Conservation (phyloP, 2,113 vertebrate species). For the Tor tambroides region DNA sequence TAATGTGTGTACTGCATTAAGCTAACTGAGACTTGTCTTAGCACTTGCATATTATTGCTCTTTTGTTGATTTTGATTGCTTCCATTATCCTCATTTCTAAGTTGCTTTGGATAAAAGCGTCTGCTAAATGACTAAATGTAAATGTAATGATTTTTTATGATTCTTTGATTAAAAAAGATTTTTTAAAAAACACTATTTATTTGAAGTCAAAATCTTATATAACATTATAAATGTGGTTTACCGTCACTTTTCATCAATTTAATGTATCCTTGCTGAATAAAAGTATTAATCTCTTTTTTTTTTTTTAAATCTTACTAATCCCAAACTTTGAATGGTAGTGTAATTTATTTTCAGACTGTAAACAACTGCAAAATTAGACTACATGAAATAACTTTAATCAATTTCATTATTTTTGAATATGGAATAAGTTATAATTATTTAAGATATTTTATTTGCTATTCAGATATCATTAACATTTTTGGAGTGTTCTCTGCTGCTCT, state of each 20-base stretch:
- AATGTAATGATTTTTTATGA: neutral
- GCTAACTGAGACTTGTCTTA: too few species aligned
- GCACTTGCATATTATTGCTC: too few species aligned
- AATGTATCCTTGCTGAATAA: neutral
- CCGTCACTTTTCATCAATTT: neutral
- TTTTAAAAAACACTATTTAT: neutral
- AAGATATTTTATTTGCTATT: neutral
- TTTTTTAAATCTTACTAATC: neutral
- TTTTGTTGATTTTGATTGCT: too few species aligned
- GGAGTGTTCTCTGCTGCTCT: slow-evolving; percentile 28
- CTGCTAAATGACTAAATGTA: too few species aligned
- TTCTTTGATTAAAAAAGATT: neutral
- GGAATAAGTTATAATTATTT: neutral
- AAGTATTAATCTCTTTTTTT: neutral
- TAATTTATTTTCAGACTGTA: neutral
- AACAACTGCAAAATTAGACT: neutral
- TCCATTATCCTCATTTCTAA: too few species aligned
- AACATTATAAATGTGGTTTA: neutral
- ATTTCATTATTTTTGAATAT: neutral
- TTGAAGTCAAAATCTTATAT: neutral
- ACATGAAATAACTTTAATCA: neutral
- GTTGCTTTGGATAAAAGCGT: too few species aligned
- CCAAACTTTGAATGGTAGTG: neutral
- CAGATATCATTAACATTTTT: neutral
- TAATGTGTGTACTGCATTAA: too few species aligned